Evolutionary conservation across 2,888 invertebrate genomes (phyloP).

Genomic region (Philaethria dido): DNA sequence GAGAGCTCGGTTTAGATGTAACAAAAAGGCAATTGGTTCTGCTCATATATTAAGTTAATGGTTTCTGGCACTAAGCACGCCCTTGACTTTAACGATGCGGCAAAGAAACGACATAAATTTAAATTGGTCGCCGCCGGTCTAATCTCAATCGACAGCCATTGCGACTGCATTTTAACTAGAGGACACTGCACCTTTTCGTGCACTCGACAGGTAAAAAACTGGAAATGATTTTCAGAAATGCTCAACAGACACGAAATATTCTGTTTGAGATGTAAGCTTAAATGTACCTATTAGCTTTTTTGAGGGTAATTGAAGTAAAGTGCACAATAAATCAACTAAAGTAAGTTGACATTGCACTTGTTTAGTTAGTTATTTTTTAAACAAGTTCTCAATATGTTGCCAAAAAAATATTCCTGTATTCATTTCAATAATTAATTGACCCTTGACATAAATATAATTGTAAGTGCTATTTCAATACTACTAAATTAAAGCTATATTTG

Average conservation of each 20-base stretch:
- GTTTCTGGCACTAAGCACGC: conserved; percentile 65
- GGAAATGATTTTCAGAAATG: neutral
- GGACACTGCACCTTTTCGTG: conserved; percentile 35
- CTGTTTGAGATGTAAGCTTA: neutral
- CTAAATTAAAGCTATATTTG: too few species aligned
- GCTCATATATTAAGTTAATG: conserved; percentile 74
- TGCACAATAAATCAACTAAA: neutral
- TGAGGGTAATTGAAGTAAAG: neutral
- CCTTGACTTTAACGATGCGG: conserved; percentile 72
- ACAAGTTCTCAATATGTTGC: too few species aligned
- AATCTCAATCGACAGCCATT: conserved; percentile 39
- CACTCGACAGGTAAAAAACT: conserved; percentile 7
- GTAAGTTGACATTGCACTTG: neutral
- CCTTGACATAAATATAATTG: too few species aligned
- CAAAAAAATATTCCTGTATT: too few species aligned
- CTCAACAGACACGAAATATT: conserved; percentile 23
- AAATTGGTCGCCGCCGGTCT: conserved; percentile 59
- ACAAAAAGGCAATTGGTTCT: conserved; percentile 69
- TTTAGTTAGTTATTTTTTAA: neutral
- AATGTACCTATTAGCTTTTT: neutral
- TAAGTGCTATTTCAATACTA: too few species aligned
- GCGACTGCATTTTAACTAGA: conserved; percentile 40
- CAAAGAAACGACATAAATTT: conserved; percentile 70
- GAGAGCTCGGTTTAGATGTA: conserved; percentile 55
- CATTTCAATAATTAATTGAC: too few species aligned